phyloP scores from a whole-genome alignment of 1,140 invertebrate genomes.

The Oryctes rhinoceros region DNA sequence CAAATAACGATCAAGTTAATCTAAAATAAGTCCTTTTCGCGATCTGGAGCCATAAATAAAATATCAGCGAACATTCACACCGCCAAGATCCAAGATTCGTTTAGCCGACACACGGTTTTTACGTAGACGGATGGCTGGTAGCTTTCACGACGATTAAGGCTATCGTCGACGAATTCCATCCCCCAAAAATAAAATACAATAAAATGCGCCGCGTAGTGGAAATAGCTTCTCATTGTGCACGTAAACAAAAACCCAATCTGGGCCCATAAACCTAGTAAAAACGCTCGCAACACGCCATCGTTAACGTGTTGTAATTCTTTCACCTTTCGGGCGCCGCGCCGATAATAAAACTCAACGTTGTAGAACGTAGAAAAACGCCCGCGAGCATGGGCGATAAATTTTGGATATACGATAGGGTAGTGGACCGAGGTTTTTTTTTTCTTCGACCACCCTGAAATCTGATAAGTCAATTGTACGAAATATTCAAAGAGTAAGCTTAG shows the following conservation, averaged over 20 bases:
- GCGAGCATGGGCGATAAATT: slow-evolving; percentile 13
- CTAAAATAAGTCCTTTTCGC: no score
- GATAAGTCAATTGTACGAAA: no score
- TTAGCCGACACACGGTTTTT: background rate
- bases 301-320: slow-evolving; percentile 29
- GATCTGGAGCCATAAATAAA: no score
- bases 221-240: background rate
- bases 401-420: no score
- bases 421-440: no score
- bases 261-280: slow-evolving; percentile 15
- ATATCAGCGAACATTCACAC: no score
- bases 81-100: no score
- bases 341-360: slow-evolving; percentile 7
- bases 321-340: background rate
- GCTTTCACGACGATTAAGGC: background rate
- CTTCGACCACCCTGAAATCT: no score
- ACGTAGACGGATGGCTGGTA: no score
- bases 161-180: background rate
- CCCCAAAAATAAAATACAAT: slow-evolving; percentile 25
- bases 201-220: slow-evolving; percentile 10
- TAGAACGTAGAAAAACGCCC: slow-evolving; percentile 24
- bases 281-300: slow-evolving; percentile 23
- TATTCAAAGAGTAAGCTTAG: no score
- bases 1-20: no score
- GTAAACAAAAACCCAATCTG: slow-evolving; percentile 30